phyloP scores from a whole-genome alignment of 2,888 invertebrate species.

The Lottia gigantea region DNA sequence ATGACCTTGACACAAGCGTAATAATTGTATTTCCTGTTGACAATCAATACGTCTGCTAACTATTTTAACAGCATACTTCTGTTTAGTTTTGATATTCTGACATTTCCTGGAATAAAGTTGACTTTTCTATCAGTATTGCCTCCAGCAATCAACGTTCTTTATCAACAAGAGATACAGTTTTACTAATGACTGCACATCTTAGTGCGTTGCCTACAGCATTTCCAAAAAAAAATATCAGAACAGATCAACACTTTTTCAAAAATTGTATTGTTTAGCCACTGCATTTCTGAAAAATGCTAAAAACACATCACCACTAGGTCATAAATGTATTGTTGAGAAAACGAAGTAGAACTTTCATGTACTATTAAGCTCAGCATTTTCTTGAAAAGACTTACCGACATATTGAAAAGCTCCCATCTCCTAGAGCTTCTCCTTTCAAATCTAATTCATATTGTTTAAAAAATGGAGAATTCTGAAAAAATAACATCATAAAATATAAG shows the following conservation, averaged over 20 bases:
- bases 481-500: conserved; percentile 13
- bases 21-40: conserved; percentile 80
- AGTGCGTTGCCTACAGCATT: background rate
- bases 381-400: conserved; percentile 71
- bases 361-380: background rate
- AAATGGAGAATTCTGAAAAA: conserved; percentile 81
- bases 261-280: no score
- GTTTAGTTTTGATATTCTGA: conserved; percentile 78
- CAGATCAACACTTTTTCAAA: no score
- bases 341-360: background rate
- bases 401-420: conserved; percentile 90
- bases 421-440: conserved; percentile 76
- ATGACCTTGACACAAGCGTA: conserved; percentile 88
- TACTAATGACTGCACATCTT: no score
- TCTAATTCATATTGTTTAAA: conserved; percentile 86
- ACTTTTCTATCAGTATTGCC: no score
- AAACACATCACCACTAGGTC: no score
- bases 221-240: background rate
- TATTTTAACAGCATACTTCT: conserved; percentile 90
- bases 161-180: no score
- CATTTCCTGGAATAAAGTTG: conserved; percentile 74
- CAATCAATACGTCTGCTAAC: conserved; percentile 77
- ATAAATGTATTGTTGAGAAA: background rate
- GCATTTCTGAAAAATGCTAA: no score
- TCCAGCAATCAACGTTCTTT: no score